phyloP scores from a whole-genome alignment of 2,113 vertebrate genomes.

The Silurus glanis region DNA sequence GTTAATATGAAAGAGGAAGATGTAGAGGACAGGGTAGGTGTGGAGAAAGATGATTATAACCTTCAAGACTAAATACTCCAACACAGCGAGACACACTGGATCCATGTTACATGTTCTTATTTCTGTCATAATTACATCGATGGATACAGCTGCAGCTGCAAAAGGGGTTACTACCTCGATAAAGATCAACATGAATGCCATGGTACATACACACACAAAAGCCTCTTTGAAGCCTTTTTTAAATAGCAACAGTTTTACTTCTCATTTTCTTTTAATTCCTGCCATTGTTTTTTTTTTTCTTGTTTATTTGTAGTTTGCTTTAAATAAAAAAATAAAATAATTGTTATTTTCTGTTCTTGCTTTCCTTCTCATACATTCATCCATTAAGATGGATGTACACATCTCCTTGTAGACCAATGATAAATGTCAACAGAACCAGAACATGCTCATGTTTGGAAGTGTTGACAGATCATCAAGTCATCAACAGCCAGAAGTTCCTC shows the following conservation, averaged over 20 bases:
- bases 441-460: background rate
- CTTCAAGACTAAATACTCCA: constrained; percentile 89
- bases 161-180: constrained; percentile 81
- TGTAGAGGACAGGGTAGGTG: no score
- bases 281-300: no score
- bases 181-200: constrained; percentile 80
- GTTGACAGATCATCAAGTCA: no score
- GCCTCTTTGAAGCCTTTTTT: no score
- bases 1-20: constrained; percentile 42
- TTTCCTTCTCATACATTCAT: background rate
- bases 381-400: no score
- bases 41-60: constrained; percentile 62
- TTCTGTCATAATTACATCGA: constrained; percentile 91
- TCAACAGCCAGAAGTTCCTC: background rate
- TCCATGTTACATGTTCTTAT: constrained; percentile 80
- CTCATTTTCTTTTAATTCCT: no score
- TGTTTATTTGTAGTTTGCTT: no score
- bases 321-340: no score
- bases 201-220: constrained; percentile 65
- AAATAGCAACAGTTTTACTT: no score
- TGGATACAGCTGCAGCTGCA: constrained; percentile 88
- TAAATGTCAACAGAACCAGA: background rate
- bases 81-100: constrained; percentile 80
- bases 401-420: background rate
- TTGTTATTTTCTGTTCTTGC: no score